Conservation (phyloP, 2,888 invertebrate species). For the Mayetiola destructor region DNA sequence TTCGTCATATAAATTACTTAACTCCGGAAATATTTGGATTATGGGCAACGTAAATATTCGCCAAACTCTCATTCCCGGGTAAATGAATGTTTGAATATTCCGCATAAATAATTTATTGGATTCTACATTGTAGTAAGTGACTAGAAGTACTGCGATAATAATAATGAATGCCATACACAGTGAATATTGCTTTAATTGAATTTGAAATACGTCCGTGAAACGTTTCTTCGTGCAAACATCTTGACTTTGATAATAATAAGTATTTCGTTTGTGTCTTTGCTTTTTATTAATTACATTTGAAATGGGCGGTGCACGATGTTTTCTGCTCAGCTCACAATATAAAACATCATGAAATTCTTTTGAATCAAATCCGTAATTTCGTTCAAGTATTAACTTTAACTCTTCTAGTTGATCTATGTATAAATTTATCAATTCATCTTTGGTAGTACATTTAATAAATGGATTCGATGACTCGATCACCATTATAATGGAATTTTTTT, state of each 20-base stretch:
- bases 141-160: background rate
- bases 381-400: background rate
- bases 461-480: background rate
- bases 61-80: slow-evolving; percentile 61
- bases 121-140: slow-evolving; percentile 39
- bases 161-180: background rate
- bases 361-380: background rate
- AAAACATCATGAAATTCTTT: background rate
- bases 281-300: background rate
- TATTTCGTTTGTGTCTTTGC: background rate
- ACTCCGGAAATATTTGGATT: slow-evolving; percentile 55
- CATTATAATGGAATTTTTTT: background rate
- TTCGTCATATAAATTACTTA: slow-evolving; percentile 66
- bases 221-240: background rate
- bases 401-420: background rate
- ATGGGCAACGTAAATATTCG: slow-evolving; percentile 63
- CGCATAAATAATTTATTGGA: slow-evolving; percentile 52
- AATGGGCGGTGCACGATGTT: slow-evolving; percentile 7
- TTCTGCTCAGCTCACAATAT: no score
- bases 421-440: background rate
- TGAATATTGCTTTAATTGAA: background rate
- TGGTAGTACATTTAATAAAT: background rate
- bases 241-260: no score
- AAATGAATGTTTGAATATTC: slow-evolving; percentile 64
- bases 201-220: background rate